Base-by-base conservation (phyloP, 2,113 vertebrate genomes). In the Corydoras sp. region DNA sequence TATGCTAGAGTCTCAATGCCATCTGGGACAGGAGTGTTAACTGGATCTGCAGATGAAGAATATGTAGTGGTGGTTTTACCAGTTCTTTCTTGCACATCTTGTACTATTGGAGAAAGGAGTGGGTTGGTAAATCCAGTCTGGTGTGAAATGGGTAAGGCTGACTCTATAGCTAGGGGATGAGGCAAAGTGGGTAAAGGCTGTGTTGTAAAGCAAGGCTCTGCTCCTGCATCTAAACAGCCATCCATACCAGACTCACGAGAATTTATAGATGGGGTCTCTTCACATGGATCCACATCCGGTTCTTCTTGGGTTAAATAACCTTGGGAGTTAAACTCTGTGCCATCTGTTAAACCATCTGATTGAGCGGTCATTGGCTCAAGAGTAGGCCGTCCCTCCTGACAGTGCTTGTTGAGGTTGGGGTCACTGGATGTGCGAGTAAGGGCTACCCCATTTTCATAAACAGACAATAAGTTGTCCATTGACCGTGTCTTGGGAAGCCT, bases 401-500 rank as follows among this genome's bases (percentile, higher is more conserved):
- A 97, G 87, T 97, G 97, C 86, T 98, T 94, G 74, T 99, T 99
- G 76, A 99, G 89, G 84, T 98, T 98, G 9, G 97, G 95, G 77
- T 99, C 97, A n/a, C 97, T 99, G 30, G 96, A 98, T 0, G 94
- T 99, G 31, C 97, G 94, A 0, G 93, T 95, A 76, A 99, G 85
- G 0, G 93, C 86, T 62, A 92, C 87, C 70, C 91, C 93, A 73
- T 91, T 96, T 72, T 99, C 96, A 60, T 92, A 93, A 29, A 92
- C 92, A 31, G 94, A 94, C 72, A 95, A 86, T 69, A 99, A 85
- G 84, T 98, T 94, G 72, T 99, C 97, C 96, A 99, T 88, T 30
- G 97, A 99, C 73, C 97, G 92, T 0, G 97, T 98, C 89, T 99
- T 99, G 67, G 97, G 93, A 85, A 98, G 92, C 83, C 97, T 99